Conservation (phyloP, 2,888 invertebrate species). For the Chloroclysta siterata region DNA sequence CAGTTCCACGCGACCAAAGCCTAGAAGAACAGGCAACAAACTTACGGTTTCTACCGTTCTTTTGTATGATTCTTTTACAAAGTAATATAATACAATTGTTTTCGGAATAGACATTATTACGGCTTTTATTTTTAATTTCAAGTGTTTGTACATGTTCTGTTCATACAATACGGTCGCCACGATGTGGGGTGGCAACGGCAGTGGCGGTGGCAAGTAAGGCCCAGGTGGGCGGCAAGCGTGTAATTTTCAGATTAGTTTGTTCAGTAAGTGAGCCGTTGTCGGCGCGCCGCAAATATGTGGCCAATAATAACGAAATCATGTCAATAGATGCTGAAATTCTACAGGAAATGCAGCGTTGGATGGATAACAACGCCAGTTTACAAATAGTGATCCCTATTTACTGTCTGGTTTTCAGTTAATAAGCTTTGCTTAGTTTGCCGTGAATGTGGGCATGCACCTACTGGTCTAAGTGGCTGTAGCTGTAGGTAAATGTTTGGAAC, state of each 20-base stretch:
- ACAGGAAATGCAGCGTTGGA: background rate
- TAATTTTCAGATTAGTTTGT: slow-evolving; percentile 84
- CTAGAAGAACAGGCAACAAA: too few species aligned
- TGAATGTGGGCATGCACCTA: too few species aligned
- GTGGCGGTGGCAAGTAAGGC: slow-evolving; percentile 23
- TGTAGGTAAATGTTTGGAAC: too few species aligned
- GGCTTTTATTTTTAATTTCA: too few species aligned
- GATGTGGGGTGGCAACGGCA: background rate
- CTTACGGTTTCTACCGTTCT: too few species aligned
- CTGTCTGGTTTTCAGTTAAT: too few species aligned
- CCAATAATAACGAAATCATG: slow-evolving; percentile 63
- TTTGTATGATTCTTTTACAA: too few species aligned
- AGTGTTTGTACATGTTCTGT: slow-evolving; percentile 3
- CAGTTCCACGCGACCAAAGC: too few species aligned
- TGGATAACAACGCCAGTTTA: background rate
- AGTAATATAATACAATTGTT: too few species aligned
- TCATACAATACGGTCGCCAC: background rate
- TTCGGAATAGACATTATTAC: too few species aligned
- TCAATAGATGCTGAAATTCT: slow-evolving; percentile 28
- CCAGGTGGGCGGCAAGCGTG: slow-evolving; percentile 53
- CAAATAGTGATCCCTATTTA: background rate
- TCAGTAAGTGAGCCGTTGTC: slow-evolving; percentile 67
- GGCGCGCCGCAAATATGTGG: slow-evolving; percentile 72
- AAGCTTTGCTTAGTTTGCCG: too few species aligned
- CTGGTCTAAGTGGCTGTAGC: too few species aligned